phyloP scores from a whole-genome alignment of 35 echinoderm and acorn worm genomes.

The Acanthaster planci region DNA sequence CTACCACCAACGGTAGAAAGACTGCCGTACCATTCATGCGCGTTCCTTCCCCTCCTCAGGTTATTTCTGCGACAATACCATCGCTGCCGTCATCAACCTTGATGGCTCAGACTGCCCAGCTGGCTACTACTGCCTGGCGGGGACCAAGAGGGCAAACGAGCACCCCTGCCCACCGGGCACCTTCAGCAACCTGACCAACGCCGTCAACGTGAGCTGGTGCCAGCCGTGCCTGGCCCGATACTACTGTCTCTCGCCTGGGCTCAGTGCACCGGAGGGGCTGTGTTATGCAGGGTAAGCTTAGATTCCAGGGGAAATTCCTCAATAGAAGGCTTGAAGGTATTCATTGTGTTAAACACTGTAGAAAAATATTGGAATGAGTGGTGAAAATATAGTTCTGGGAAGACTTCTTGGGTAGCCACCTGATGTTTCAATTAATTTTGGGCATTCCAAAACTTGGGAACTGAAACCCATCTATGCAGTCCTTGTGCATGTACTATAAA shows the following conservation, averaged over 20 bases:
- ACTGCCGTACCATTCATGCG: too few relatives aligned
- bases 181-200: conserved; percentile 70
- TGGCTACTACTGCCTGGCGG: conserved; percentile 85
- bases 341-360: too few relatives aligned
- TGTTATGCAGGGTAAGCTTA: conserved; percentile 89
- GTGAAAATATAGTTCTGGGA: too few relatives aligned
- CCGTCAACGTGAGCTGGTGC: conserved; percentile 62
- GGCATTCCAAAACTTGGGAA: too few relatives aligned
- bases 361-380: too few relatives aligned
- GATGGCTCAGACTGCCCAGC: conserved; percentile 73
- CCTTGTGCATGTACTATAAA: too few relatives aligned
- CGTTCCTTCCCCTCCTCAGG: conserved; percentile 47
- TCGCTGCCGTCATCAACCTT: conserved; percentile 65
- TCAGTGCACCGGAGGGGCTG: conserved; percentile 59
- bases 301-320: background rate
- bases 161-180: conserved; percentile 82
- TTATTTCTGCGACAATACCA: conserved; percentile 97
- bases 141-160: conserved; percentile 80
- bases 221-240: conserved; percentile 65
- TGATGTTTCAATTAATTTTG: too few relatives aligned
- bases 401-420: too few relatives aligned
- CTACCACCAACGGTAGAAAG: too few relatives aligned
- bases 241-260: conserved; percentile 78
- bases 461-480: too few relatives aligned
- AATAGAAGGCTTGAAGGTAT: too few relatives aligned